These are phyloP conservation scores for Bombus fervidus DNA, from an alignment of 1,140 invertebrate genomes.

Conservation along the genomic window DNA sequence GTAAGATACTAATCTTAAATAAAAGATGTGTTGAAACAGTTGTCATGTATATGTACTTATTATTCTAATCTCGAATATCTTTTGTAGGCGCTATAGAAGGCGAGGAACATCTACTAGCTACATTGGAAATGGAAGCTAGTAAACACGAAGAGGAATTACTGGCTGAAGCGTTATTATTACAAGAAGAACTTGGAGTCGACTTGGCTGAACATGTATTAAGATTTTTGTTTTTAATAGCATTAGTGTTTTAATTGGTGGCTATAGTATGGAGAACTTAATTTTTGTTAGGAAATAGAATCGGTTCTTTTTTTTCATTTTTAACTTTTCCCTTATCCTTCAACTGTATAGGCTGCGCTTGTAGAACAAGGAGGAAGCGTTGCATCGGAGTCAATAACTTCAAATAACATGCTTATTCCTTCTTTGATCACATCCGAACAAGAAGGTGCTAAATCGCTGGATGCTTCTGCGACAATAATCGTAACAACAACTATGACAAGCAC, in stretches of 20 bases:
- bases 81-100: slow-evolving; percentile 76
- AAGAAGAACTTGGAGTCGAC: slow-evolving; percentile 80
- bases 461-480: neutral
- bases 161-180: slow-evolving; percentile 81
- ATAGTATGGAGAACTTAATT: neutral
- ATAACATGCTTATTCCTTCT: slow-evolving; percentile 22
- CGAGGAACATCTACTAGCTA: slow-evolving; percentile 79
- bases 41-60: neutral
- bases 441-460: slow-evolving; percentile 4
- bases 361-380: slow-evolving; percentile 51
- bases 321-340: neutral
- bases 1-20: slow-evolving; percentile 29
- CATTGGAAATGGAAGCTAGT: slow-evolving; percentile 78
- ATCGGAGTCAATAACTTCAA: slow-evolving; percentile 56
- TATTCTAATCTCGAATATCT: neutral
- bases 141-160: slow-evolving; percentile 80
- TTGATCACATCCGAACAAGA: slow-evolving; percentile 48
- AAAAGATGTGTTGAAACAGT: neutral
- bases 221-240: neutral
- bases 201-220: slow-evolving; percentile 75
- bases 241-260: too few species aligned
- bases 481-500: neutral
- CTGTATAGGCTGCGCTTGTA: slow-evolving; percentile 64
- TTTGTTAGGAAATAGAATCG: neutral
- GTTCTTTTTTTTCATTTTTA: slow-evolving; percentile 2